Evolutionary conservation across 2,797 vertebrate species (phyloP), one percentile per base, ranked within the genome.

Genomic region (Echiichthys vipera): DNA sequence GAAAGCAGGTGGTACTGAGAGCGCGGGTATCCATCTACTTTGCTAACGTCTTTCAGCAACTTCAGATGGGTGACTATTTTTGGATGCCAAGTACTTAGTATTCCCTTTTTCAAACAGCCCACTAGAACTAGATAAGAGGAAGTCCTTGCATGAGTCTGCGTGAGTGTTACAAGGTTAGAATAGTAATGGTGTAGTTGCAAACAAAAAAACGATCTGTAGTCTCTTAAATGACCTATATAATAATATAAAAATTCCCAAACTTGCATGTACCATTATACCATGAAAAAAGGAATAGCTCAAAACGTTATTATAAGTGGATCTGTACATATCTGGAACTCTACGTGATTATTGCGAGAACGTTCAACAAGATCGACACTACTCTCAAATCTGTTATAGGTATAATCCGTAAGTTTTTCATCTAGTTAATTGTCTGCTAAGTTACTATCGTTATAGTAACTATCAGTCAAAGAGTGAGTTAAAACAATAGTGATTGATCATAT

Each of bases 61-160:
- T 77, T 84, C 73, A 66, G 61, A 54, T 83, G 77, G 76, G 51
- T 30, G 71, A 61, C 87, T 93, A 91, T 92, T 92, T 92, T 78
- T 68, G 78, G 86, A 86, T 49, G 43, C 54, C 39, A 56, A 83
- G 84, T 77, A 71, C 81, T 85, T 73, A 78, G 67, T 46, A 78
- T 87, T 79, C 78, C 67, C 68, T 69, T n/a, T 80, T 84, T 82
- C 36, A 74, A 80, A 74, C 73, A 63, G 69, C 58, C 77, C 77
- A 81, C 71, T 55, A 43, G 32, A 62, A 47, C 34, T 56, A 71
- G 61, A 79, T 59, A 65, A 78, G 57, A 75, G 54, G 20, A 71
- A 25, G 50, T 80, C 45, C 86, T 55, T 78, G 20, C 73, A 74
- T 53, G 40, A 74, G 58, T 73, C n/a, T n/a, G n/a, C n/a, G n/a